Evolutionary conservation across 1,140 invertebrate genomes (phyloP).

Genomic region (Neodiprion fabricii): DNA sequence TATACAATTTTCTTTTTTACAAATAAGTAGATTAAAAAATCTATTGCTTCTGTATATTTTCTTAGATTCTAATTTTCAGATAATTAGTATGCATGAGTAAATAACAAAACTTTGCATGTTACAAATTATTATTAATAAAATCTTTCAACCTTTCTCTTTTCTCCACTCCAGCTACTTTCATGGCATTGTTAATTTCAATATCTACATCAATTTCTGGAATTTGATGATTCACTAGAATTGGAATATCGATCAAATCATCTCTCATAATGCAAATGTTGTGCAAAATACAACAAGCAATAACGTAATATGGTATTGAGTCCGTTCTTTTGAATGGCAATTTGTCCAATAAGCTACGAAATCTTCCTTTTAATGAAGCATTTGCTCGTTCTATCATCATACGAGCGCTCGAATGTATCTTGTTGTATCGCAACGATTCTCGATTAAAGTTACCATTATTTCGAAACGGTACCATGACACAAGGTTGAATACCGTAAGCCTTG

Average conservation of each 20-base stretch:
- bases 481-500: slow-evolving; percentile 31
- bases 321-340: slow-evolving; percentile 29
- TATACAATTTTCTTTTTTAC: too few species aligned
- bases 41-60: too few species aligned
- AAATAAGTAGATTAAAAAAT: too few species aligned
- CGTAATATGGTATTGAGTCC: slow-evolving; percentile 27
- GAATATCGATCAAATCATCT: slow-evolving; percentile 9
- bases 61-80: too few species aligned
- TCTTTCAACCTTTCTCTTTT: too few species aligned
- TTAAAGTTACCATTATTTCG: slow-evolving; percentile 33
- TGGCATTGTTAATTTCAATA: too few species aligned
- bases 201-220: too few species aligned
- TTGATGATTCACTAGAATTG: too few species aligned
- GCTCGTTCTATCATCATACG: slow-evolving; percentile 21
- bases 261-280: slow-evolving; percentile 24
- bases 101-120: too few species aligned
- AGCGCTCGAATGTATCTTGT: slow-evolving; percentile 14
- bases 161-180: too few species aligned
- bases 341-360: slow-evolving; percentile 24
- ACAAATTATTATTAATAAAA: not conserved
- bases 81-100: too few species aligned
- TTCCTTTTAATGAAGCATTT: slow-evolving; percentile 23
- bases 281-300: slow-evolving; percentile 32
- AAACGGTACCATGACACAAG: slow-evolving; percentile 32
- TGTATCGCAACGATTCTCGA: slow-evolving; percentile 15